phyloP scores from a whole-genome alignment of 2,113 vertebrate species.

The Murina feae region DNA sequence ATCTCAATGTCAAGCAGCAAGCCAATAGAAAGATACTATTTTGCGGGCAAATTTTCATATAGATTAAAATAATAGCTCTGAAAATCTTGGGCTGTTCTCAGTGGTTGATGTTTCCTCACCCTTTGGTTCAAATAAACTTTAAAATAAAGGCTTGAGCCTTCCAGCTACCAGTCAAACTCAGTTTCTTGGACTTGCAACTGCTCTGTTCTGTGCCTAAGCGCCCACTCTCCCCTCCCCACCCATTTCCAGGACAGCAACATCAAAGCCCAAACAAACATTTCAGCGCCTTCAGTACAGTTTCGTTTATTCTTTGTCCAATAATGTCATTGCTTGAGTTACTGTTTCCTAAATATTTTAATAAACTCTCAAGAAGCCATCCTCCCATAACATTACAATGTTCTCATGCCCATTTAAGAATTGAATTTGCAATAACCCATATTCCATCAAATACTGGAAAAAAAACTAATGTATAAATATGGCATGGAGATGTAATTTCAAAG shows the following conservation, averaged over 20 bases:
- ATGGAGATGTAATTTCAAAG: background rate
- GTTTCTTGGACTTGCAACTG: background rate
- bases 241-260: background rate
- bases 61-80: background rate
- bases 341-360: background rate
- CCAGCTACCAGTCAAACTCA: background rate
- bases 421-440: background rate
- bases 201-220: background rate
- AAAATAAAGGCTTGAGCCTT: background rate
- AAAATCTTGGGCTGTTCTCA: background rate
- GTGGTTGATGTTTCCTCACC: background rate
- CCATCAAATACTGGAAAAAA: background rate
- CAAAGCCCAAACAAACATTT: background rate
- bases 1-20: background rate
- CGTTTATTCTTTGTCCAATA: background rate
- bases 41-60: background rate
- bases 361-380: background rate
- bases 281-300: background rate
- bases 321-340: background rate
- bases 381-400: background rate
- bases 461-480: background rate
- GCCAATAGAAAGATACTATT: background rate
- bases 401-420: background rate
- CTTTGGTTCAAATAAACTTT: background rate
- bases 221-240: background rate